These are phyloP conservation scores for Eupeodes latifasciatus DNA, from an alignment of 2,888 invertebrate genomes.

Conservation along the genomic window DNA sequence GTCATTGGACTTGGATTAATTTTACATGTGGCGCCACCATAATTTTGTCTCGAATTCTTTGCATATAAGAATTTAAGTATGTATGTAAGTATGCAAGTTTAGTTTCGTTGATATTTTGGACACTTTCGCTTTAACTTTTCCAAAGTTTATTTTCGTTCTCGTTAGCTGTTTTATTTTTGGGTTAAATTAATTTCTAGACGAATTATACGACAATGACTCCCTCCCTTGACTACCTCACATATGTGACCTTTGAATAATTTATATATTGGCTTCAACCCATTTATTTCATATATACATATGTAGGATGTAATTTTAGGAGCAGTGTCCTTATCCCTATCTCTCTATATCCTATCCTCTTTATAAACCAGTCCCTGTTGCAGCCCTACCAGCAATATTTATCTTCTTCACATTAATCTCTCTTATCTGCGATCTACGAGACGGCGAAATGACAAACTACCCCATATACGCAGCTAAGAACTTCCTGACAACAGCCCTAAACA, in stretches of 20 bases:
- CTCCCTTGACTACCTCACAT: background rate
- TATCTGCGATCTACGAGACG: constrained; percentile 43
- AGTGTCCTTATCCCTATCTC: constrained; percentile 11
- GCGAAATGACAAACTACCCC: constrained; percentile 42
- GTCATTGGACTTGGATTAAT: constrained; percentile 10
- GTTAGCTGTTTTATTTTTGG: background rate
- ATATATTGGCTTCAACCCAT: constrained; percentile 41
- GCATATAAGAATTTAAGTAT: background rate
- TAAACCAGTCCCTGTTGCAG: constrained; percentile 28
- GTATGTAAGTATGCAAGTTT: background rate
- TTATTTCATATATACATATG: background rate
- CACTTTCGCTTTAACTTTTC: background rate
- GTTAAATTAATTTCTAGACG: constrained; percentile 25
- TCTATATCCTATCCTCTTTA: background rate
- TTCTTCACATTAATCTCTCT: constrained; percentile 48
- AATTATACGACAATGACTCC: background rate
- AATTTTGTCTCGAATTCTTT: constrained; percentile 9
- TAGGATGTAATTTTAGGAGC: constrained; percentile 24
- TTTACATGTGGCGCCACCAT: constrained; percentile 18
- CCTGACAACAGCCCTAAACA: background rate
- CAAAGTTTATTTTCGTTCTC: background rate
- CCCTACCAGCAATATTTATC: constrained; percentile 39
- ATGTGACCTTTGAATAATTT: constrained; percentile 32
- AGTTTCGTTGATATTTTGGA: constrained; percentile 8
- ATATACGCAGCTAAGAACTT: constrained; percentile 29